phyloP scores from a whole-genome alignment of 2,888 invertebrate species.

The Phalera bucephala region DNA sequence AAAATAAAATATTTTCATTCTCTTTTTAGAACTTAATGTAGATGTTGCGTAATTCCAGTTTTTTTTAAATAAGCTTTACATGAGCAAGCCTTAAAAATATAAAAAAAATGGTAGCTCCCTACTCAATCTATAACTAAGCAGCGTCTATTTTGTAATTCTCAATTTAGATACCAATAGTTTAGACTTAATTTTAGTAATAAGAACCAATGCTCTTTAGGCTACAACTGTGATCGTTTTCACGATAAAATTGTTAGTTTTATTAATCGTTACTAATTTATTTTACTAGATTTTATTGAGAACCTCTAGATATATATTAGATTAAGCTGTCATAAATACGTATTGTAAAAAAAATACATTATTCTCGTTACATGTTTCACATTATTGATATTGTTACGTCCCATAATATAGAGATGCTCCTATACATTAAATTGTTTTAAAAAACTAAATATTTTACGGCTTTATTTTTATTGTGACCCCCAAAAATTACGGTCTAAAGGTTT shows the following conservation, averaged over 20 bases:
- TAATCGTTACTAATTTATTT: slow-evolving; percentile 26
- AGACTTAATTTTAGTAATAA: slow-evolving; percentile 20
- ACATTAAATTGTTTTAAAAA: slow-evolving; percentile 20
- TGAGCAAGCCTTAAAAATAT: no score
- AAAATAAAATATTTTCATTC: no score
- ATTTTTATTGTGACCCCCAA: slow-evolving; percentile 14
- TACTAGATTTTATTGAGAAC: slow-evolving; percentile 10
- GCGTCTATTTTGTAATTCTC: no score
- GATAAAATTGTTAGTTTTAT: slow-evolving; percentile 44
- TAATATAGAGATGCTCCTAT: slow-evolving; percentile 18
- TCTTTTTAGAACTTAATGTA: no score
- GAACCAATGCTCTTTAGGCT: slow-evolving; percentile 69
- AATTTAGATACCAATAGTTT: no score
- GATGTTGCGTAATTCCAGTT: no score
- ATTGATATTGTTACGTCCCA: slow-evolving; percentile 9
- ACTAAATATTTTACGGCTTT: no score
- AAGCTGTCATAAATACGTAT: background rate
- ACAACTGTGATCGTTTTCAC: slow-evolving; percentile 74
- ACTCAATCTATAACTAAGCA: no score
- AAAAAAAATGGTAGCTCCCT: no score
- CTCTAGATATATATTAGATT: no score
- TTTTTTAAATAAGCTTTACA: no score
- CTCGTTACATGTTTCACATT: slow-evolving; percentile 7
- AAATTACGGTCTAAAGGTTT: slow-evolving; percentile 12
- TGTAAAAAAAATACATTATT: background rate